Evolutionary conservation across 1,140 invertebrate species (phyloP), one percentile per base, ranked within the genome.

Genomic region (Berghia stephanieae): DNA sequence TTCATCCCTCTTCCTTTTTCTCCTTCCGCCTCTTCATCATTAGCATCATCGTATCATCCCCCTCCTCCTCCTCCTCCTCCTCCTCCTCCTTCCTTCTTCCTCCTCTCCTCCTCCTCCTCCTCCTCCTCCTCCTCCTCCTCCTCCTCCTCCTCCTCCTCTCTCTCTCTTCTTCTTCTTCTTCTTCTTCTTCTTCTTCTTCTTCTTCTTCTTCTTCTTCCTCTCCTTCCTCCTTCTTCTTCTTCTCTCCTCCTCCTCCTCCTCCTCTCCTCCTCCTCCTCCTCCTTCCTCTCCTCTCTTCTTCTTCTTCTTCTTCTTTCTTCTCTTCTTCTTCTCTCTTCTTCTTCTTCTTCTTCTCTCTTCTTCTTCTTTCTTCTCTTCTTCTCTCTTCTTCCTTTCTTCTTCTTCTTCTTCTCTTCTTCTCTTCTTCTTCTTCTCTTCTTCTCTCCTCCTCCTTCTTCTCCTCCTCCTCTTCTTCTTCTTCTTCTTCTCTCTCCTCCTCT

Each of bases 191-290:
- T 38, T 1, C n/a, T 40, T 66, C 43, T 34, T 44, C 49, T 40
- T 34, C 42, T 77, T 71, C 76, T 2, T 36, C 34, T 40, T 38
- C 49, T 69, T n/a, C 42, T 40, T 38, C 72, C 40, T 43, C 49
- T 36, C 21, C 49, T 78, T 60, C 68, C 63, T 78, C 75, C 40
- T 63, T 79, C 75, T 34, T 66, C 46, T 55, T 2, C 78, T 49
- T 43, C 34, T 24, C 49, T 43, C n/a, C 44, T 40, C 44, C 38
- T 66, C 44, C 77, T 3, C 77, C 31, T 70, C 27, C 69, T 73
- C 69, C 38, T 34, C 49, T 38, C 68, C 69, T 24, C 40, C 38
- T 6, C 44, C 4, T 44, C 21, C 8, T 27, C 43, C n/a, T 31
- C 31, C 21, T 27, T 49, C 42, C 34, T 44, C 34, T 34, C 34